phyloP scores from a whole-genome alignment of 2,113 vertebrate species.

The Pitta sordida region DNA sequence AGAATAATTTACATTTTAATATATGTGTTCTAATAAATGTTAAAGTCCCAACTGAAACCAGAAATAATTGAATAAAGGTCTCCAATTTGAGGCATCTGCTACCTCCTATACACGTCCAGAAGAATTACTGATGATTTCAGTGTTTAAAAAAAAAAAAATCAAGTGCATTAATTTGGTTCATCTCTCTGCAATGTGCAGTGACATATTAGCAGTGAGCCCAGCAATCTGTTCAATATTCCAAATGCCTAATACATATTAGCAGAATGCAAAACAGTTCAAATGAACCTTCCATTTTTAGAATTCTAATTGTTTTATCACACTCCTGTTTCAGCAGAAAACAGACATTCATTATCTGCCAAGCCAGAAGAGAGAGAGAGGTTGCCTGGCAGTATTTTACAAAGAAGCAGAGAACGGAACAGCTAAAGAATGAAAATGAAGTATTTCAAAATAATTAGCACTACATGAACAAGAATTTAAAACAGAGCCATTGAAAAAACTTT shows the following conservation, averaged over 20 bases:
- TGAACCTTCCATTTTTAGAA: neutral
- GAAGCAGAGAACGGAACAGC: neutral
- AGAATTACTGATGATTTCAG: neutral
- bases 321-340: neutral
- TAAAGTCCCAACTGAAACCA: neutral
- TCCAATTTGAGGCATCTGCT: neutral
- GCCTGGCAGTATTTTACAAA: neutral
- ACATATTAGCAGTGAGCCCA: neutral
- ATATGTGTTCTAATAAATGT: neutral
- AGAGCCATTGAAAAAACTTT: neutral
- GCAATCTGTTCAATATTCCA: neutral
- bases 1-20: neutral
- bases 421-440: neutral
- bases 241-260: neutral
- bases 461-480: neutral
- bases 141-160: neutral
- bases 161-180: neutral
- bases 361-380: neutral
- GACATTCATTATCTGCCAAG: neutral
- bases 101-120: neutral
- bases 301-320: neutral
- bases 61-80: neutral
- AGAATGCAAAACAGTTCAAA: neutral
- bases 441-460: neutral
- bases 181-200: neutral